Evolutionary conservation across 2,888 invertebrate genomes (phyloP).

Genomic region (Schizaphis graminum): DNA sequence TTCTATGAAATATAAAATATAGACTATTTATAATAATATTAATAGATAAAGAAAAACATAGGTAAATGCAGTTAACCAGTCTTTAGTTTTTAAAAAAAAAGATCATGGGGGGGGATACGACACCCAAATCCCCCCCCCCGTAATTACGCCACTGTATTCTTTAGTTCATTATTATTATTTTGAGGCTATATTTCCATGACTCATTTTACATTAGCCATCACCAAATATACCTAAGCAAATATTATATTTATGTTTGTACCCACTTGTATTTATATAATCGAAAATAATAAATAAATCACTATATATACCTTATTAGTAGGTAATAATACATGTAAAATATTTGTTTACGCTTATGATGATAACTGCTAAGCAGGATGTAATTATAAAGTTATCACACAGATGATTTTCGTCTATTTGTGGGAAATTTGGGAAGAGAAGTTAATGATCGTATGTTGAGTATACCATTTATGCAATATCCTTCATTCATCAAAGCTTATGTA

Average conservation of each 20-base stretch:
- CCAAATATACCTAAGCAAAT: background rate
- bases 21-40: no score
- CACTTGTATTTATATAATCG: background rate
- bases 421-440: constrained; percentile 55
- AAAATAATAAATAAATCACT: no score
- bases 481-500: constrained; percentile 47
- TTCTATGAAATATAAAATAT: no score
- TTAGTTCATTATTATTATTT: background rate
- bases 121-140: no score
- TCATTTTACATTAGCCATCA: background rate
- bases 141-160: no score
- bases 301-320: no score
- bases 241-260: background rate
- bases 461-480: constrained; percentile 40
- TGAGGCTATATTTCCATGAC: background rate
- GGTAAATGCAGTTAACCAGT: no score
- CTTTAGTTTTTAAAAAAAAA: no score
- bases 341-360: background rate
- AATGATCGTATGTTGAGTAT: constrained; percentile 19
- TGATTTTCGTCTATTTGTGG: constrained; percentile 54
- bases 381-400: background rate
- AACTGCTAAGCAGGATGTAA: background rate
- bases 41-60: no score
- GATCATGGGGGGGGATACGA: no score
- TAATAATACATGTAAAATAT: background rate